Percentiles rank a stretch among this genome's conserved stretches.
Evolutionary conservation across 2,888 invertebrate genomes (phyloP).

Genomic region (Epinotia demarniana): DNA sequence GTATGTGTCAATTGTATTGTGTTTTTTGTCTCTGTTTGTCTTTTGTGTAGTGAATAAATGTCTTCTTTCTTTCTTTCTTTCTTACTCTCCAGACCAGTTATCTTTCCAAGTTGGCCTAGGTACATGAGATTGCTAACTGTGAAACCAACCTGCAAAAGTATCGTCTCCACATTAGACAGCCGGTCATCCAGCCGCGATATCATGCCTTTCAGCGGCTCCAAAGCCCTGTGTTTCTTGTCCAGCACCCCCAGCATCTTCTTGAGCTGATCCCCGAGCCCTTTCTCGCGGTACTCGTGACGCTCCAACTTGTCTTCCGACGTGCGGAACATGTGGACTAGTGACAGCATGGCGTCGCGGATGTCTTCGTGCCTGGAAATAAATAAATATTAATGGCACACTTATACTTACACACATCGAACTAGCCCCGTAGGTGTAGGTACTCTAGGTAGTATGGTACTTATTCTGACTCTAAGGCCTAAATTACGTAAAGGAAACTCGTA

Average conservation of each 20-base stretch:
- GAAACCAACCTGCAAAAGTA: conserved; percentile 86
- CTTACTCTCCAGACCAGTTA: too few relatives aligned
- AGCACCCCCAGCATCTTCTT: conserved; percentile 89
- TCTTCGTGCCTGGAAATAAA: conserved; percentile 85
- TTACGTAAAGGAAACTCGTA: background rate
- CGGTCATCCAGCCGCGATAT: conserved; percentile 90
- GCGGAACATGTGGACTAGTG: conserved; percentile 91
- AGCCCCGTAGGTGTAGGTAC: too few relatives aligned
- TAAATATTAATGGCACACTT: too few relatives aligned
- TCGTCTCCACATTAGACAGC: conserved; percentile 90
- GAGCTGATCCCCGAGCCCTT: conserved; percentile 90
- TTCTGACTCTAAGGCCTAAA: background rate
- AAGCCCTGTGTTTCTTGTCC: conserved; percentile 88
- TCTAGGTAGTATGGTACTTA: background rate
- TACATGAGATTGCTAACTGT: too few relatives aligned
- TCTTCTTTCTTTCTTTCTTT: too few relatives aligned
- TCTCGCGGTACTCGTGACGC: conserved; percentile 92
- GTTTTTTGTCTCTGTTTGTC: too few relatives aligned
- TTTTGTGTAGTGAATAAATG: too few relatives aligned
- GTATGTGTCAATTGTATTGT: too few relatives aligned
- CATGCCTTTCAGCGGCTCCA: conserved; percentile 88
- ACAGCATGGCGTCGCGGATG: conserved; percentile 91
- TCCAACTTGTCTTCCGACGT: conserved; percentile 92
- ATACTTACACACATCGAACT: too few relatives aligned
- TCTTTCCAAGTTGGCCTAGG: too few relatives aligned